Evolutionary conservation across 2,797 vertebrate species (phyloP), one percentile per base, ranked within the genome.

Genomic region (Acipenser ruthenus): DNA sequence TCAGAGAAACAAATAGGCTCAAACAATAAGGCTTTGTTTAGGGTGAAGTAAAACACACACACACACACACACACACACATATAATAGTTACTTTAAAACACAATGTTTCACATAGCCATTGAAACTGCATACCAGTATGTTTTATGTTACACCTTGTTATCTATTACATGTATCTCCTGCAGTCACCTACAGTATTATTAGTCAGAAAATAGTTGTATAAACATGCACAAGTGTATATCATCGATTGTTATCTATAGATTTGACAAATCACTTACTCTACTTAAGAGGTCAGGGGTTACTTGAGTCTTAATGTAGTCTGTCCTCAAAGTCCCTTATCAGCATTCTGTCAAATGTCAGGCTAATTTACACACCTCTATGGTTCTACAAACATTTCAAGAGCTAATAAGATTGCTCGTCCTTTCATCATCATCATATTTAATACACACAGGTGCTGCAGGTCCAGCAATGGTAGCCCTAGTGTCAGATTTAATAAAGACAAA

Each of bases 11-110:
- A n/a, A 58, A 12, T 58, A 12, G 55, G 6, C 6, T 58, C 10
- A 58, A n/a, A 58, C 55, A 58, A 58, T 58, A 58, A 58, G 55
- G 55, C 55, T 58, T 58, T 58, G 55, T 58, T 58, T 11, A n/a
- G 13, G 55, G 12, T 58, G 55, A 58, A 9, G 51, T 5, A 53
- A 53, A 53, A 12, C 8, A 53, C 51, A 9, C 51, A 53, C 51
- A 58, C 55, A n/a, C 51, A 53, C 51, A 58, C 55, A n/a, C 55
- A 58, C 6, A 13, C 6, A 58, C 55, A 58, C 55, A 58, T 58
- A 6, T 58, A 11, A 13, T 8, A 53, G 51, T 6, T 53, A 53
- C 51, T 3, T 2, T 53, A 12, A 53, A 8, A 6, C 51, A 53
- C 51, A 3, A 53, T 53, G 11, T 53, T 6, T 53, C 8, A 37